These are phyloP conservation scores for Motacilla alba DNA, from an alignment of 2,113 vertebrate genomes.

Conservation along the genomic window DNA sequence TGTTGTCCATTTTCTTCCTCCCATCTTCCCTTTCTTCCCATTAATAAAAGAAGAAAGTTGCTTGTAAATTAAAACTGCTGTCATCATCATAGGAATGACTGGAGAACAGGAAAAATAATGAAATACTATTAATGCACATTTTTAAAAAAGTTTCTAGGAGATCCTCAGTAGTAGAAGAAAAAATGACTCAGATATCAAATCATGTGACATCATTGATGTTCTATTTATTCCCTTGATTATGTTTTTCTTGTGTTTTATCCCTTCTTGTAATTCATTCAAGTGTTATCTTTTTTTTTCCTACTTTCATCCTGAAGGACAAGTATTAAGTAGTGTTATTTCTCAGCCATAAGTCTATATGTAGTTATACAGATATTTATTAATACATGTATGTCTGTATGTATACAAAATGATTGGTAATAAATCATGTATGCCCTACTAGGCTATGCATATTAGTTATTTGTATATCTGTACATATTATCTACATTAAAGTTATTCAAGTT, in stretches of 20 bases:
- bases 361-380: background rate
- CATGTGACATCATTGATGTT: rapidly evolving
- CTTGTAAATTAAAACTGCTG: background rate
- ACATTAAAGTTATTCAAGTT: background rate
- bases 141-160: background rate
- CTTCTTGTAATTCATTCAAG: background rate
- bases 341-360: background rate
- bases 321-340: background rate
- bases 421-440: background rate
- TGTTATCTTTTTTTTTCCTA: background rate
- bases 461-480: background rate
- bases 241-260: background rate
- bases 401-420: background rate
- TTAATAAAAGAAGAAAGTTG: background rate
- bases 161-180: background rate
- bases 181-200: background rate
- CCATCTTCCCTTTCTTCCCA: background rate
- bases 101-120: background rate
- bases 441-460: background rate
- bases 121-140: background rate
- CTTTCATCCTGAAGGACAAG: background rate
- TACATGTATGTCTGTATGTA: rapidly evolving
- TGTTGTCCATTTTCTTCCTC: background rate
- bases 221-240: background rate
- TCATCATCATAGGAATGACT: background rate